Percentiles rank a stretch among this genome's conserved stretches.
phyloP scores from a whole-genome alignment of 2,113 vertebrate species.

The Mesoclemmys tuberculata region DNA sequence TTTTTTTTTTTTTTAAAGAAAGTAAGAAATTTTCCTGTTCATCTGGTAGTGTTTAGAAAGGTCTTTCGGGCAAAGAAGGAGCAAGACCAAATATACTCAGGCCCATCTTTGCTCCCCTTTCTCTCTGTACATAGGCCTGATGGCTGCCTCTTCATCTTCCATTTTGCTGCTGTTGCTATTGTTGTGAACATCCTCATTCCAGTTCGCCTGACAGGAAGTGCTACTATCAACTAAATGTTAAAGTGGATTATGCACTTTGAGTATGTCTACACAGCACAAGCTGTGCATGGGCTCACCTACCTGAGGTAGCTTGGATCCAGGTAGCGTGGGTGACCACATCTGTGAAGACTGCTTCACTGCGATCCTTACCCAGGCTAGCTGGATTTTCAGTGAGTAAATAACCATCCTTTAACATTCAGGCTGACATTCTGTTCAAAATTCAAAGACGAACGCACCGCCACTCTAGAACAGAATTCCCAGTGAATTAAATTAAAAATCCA shows the following conservation, averaged over 20 bases:
- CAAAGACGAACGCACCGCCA: neutral
- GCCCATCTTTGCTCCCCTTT: neutral
- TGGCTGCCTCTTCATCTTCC: neutral
- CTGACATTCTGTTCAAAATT: neutral
- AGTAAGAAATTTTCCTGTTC: neutral
- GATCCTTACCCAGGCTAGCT: too few relatives aligned
- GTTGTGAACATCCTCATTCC: neutral
- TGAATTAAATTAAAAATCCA: rapidly evolving
- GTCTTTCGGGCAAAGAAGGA: neutral
- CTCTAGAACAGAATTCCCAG: neutral
- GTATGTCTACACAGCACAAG: neutral
- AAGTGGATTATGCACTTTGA: neutral
- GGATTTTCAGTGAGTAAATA: neutral
- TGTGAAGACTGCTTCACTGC: too few relatives aligned
- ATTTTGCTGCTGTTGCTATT: neutral
- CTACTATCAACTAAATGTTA: neutral
- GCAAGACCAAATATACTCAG: neutral
- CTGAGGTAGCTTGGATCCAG: too few relatives aligned
- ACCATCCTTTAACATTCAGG: neutral
- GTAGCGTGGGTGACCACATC: too few relatives aligned
- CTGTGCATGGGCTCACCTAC: too few relatives aligned
- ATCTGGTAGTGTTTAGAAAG: neutral
- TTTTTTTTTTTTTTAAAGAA: neutral
- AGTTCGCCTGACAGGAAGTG: neutral
- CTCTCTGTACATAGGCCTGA: neutral